Conservation (phyloP, 2,797 vertebrate species). For the Toxotes lorentzi region DNA sequence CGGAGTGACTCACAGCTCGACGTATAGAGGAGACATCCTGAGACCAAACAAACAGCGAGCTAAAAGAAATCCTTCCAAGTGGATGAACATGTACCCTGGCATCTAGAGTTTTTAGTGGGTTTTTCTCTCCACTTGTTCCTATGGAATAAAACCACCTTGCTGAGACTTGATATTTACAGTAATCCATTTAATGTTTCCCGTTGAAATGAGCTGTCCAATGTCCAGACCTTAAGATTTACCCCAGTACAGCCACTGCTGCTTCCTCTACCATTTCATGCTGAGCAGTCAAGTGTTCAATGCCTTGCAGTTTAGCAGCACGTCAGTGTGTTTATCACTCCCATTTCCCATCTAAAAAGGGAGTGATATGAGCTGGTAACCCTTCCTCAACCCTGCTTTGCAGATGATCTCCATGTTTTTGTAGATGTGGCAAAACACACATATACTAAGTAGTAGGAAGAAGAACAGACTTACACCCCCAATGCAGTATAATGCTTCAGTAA, state of each 20-base stretch:
- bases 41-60: conserved; percentile 29
- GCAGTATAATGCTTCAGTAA: not conserved
- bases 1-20: conserved; percentile 32
- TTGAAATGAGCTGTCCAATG: not conserved
- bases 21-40: not conserved
- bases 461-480: not conserved
- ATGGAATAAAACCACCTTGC: not conserved
- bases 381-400: not conserved
- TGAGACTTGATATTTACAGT: not conserved
- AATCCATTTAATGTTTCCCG: not conserved
- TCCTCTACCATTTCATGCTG: not conserved
- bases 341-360: not conserved
- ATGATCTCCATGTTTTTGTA: not conserved
- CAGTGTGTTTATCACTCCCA: too few relatives aligned
- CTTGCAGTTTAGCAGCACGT: not conserved
- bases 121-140: not conserved
- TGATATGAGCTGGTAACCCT: not conserved
- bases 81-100: not conserved
- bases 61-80: conserved; percentile 1
- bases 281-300: not conserved
- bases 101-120: not conserved
- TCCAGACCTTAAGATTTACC: not conserved
- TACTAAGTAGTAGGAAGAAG: not conserved
- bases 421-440: not conserved
- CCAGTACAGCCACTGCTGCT: not conserved